Evolutionary conservation across 2,797 vertebrate species (phyloP), one percentile per base, ranked within the genome.

Genomic region (Fratercula arctica): DNA sequence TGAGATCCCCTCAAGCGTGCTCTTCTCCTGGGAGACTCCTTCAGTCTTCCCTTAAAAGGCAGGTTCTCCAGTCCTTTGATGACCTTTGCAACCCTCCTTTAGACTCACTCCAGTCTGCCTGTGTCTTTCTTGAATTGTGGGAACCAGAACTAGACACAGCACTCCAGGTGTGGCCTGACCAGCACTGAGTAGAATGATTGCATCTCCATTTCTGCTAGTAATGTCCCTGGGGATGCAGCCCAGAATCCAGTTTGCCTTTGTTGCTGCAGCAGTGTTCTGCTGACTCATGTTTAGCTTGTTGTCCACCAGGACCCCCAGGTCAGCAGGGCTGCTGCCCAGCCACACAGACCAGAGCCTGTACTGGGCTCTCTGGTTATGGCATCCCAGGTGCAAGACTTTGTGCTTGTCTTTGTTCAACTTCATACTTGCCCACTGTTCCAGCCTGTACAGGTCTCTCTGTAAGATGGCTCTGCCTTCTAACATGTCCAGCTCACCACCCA

Each of bases 201-300:
- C 9, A 43, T 11, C 37, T 51, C 23, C 19, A n/a, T 2, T 14
- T 51, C 37, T 79, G 21, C 46, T 31, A 45, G 31, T 31, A 50
- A 61, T 1, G 5, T 8, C 13, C 1, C 28, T 37, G 6, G 2
- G 4, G 53, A n/a, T 13, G 9, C 5, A 85, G 57, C 28, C 31
- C 31, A 39, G n/a, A 18, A 56, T n/a, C 41, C 26, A 16, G 10
- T 10, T 7, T 77, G 51, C 13, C 60, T 53, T 24, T 18, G 21
- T 0, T 39, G 69, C 56, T 74, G n/a, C 60, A 88, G 45, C 8
- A 2, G 1, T 28, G 13, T 63, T 18, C 46, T 46, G 25, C 43
- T 67, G 56, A 31, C n/a, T 41, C 54, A 4, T 0, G 2, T 20
- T 21, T 50, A 33, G 21, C 13, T 41, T 45, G 6, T 0, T 35